Percentiles rank a stretch among this genome's conserved stretches.
These are phyloP conservation scores for Torymus tubicola DNA, from an alignment of 2,888 invertebrate species.

Conservation along the genomic window DNA sequence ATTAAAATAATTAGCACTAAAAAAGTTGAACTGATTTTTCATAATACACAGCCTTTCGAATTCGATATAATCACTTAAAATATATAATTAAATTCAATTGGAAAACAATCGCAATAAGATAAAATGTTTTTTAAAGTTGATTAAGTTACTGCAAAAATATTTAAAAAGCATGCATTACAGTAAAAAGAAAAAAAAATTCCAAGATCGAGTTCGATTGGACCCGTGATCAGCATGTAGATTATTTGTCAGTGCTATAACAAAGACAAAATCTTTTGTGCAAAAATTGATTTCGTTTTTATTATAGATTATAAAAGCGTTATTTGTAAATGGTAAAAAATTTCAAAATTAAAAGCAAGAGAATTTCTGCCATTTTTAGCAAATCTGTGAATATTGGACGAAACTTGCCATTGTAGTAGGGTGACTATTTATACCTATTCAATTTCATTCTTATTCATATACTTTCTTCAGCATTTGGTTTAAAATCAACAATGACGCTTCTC, in stretches of 20 bases:
- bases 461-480: constrained; percentile 25
- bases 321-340: constrained; percentile 29
- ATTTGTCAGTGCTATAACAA: constrained; percentile 24
- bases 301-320: constrained; percentile 29
- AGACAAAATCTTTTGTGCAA: constrained; percentile 36
- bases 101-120: constrained; percentile 18
- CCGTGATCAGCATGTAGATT: constrained; percentile 18
- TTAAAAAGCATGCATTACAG: constrained; percentile 8
- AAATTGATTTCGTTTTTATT: constrained; percentile 21
- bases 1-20: constrained; percentile 11
- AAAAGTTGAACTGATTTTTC: constrained; percentile 18
- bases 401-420: constrained; percentile 9
- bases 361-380: constrained; percentile 14
- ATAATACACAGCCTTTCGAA: constrained; percentile 18
- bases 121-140: constrained; percentile 21
- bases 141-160: constrained; percentile 4
- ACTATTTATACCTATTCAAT: constrained; percentile 28
- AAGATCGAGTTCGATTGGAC: constrained; percentile 42
- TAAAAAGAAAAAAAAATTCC: constrained; percentile 11
- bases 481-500: constrained; percentile 38
- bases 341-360: constrained; percentile 21
- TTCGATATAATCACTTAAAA: constrained; percentile 15
- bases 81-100: not conserved
- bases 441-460: constrained; percentile 29
- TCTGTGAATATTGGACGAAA: constrained; percentile 50